These are phyloP conservation scores for Drosophila anceps DNA, from an alignment of 2,888 invertebrate genomes.

Conservation along the genomic window DNA sequence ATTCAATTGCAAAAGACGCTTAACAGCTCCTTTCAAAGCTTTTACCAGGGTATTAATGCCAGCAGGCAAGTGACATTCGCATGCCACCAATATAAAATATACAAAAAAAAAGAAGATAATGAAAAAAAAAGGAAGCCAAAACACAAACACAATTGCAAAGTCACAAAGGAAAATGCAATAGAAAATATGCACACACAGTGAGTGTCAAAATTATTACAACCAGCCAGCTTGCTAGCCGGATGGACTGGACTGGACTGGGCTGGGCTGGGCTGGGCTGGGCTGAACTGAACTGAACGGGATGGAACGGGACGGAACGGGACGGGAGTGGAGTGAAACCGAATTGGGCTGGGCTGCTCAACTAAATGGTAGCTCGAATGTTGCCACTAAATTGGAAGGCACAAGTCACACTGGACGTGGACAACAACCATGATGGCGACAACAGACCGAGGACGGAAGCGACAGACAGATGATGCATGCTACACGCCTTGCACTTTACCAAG, in stretches of 20 bases:
- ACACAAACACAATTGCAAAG: slow-evolving; percentile 43
- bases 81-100: slow-evolving; percentile 9
- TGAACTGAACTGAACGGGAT: neutral
- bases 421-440: slow-evolving; percentile 55
- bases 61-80: slow-evolving; percentile 31
- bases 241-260: neutral
- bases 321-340: slow-evolving; percentile 5
- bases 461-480: slow-evolving; percentile 68
- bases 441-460: slow-evolving; percentile 42
- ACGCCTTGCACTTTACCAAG: slow-evolving; percentile 61
- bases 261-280: neutral
- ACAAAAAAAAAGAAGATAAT: slow-evolving; percentile 12
- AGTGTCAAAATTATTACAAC: slow-evolving; percentile 75
- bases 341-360: slow-evolving; percentile 8
- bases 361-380: slow-evolving; percentile 41
- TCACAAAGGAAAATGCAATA: slow-evolving; percentile 33
- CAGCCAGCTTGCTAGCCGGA: slow-evolving; percentile 3
- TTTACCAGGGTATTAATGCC: slow-evolving; percentile 8
- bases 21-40: neutral
- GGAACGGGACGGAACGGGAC: neutral
- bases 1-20: neutral
- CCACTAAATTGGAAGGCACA: slow-evolving; percentile 39
- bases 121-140: slow-evolving; percentile 27
- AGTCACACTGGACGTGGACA: slow-evolving; percentile 61
- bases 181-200: slow-evolving; percentile 58